Percentiles rank a stretch among this genome's conserved stretches.
These are phyloP conservation scores for Pogona vitticeps DNA, from an alignment of 2,113 vertebrate genomes.

Conservation along the genomic window DNA sequence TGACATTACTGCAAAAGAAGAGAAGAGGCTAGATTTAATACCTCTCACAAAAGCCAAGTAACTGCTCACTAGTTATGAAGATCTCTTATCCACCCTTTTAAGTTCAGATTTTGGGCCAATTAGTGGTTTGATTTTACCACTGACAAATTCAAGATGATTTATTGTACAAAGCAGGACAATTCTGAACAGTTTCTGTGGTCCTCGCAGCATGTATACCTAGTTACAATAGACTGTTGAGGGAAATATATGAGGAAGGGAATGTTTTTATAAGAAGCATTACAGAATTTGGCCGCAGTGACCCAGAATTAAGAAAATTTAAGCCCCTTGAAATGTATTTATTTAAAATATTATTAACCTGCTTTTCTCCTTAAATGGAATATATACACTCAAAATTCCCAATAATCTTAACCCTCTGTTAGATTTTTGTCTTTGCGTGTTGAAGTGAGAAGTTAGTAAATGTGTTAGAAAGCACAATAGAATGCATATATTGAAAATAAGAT, in stretches of 20 bases:
- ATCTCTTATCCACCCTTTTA: neutral
- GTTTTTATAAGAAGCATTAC: neutral
- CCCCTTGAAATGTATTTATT: neutral
- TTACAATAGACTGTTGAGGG: too few relatives aligned
- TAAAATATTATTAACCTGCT: too few relatives aligned
- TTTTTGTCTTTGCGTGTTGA: neutral
- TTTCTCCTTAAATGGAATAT: neutral
- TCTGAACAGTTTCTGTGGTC: neutral
- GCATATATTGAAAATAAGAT: slow-evolving; percentile 34
- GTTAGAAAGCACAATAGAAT: neutral
- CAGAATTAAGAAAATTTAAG: neutral
- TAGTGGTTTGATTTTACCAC: neutral
- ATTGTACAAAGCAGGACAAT: slow-evolving; percentile 24
- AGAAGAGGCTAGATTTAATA: neutral
- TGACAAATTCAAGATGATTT: neutral
- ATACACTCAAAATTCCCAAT: neutral
- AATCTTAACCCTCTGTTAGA: neutral
- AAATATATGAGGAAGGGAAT: slow-evolving; percentile 15
- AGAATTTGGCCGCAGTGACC: neutral
- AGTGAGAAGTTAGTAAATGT: slow-evolving; percentile 38
- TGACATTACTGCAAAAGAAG: neutral
- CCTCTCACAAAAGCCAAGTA: neutral
- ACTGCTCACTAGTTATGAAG: neutral
- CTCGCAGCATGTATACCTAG: too few relatives aligned
- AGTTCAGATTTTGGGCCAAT: neutral